phyloP scores from a whole-genome alignment of 1,140 invertebrate genomes.

The Thaumetopoea pityocampa region DNA sequence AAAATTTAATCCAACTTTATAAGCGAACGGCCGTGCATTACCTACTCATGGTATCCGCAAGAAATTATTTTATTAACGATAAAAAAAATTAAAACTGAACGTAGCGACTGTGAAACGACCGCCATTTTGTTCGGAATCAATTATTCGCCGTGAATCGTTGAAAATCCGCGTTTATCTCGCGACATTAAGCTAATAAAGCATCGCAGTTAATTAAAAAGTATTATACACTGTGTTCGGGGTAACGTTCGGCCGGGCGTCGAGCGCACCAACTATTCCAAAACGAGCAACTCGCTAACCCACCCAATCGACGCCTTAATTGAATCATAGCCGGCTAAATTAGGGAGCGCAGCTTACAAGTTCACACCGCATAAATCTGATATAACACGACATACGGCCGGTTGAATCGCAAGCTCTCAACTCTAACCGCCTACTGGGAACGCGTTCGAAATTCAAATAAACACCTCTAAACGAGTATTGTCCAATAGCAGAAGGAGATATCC shows the following conservation, averaged over 20 bases:
- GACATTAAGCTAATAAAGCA: slow-evolving; percentile 69
- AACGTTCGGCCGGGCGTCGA: slow-evolving; percentile 8
- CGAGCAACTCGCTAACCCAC: slow-evolving; percentile 43
- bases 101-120: slow-evolving; percentile 23
- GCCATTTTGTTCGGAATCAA: slow-evolving; percentile 38
- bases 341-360: slow-evolving; percentile 30
- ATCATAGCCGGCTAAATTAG: slow-evolving; percentile 53
- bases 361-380: slow-evolving; percentile 26
- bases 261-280: slow-evolving; percentile 26
- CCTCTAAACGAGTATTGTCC: slow-evolving; percentile 34
- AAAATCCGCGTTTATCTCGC: slow-evolving; percentile 46
- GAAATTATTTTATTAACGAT: slow-evolving; percentile 46
- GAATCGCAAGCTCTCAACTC: slow-evolving; percentile 44
- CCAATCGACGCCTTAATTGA: slow-evolving; percentile 62
- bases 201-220: slow-evolving; percentile 67
- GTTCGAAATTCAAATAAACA: slow-evolving; percentile 61
- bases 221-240: slow-evolving; percentile 26
- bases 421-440: slow-evolving; percentile 59
- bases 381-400: slow-evolving; percentile 47
- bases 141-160: slow-evolving; percentile 43
- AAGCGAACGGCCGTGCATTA: slow-evolving; percentile 13
- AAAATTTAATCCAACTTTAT: slow-evolving; percentile 51
- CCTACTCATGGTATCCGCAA: too few relatives aligned
- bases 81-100: slow-evolving; percentile 43
- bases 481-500: slow-evolving; percentile 32